Conservation (phyloP, 2,888 invertebrate species). For the Hofmannophila pseudospretella region DNA sequence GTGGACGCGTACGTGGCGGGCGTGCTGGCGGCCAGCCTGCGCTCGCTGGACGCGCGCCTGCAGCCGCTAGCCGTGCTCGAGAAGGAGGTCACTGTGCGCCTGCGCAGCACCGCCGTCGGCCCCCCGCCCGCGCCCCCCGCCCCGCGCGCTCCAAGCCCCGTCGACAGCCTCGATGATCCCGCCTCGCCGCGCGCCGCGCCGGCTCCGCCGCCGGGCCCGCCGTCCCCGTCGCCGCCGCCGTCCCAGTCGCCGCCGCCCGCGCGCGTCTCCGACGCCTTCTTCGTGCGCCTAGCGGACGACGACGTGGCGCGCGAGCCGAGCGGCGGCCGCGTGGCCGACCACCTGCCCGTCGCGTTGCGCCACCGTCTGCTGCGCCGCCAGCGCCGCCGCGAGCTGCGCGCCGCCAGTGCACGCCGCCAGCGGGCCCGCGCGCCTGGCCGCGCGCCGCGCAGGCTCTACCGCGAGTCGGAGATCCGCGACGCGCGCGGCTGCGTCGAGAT, state of each 20-base stretch:
- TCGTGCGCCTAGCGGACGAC: not conserved
- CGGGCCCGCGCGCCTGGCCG: not conserved
- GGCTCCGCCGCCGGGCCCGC: not conserved
- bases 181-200: not conserved
- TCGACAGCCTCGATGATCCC: not conserved
- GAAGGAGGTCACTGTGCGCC: not conserved
- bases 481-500: not conserved
- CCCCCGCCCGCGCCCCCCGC: not conserved
- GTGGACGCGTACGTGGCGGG: not conserved
- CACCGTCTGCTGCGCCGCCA: not conserved
- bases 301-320: not conserved
- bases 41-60: not conserved
- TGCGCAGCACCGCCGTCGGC: not conserved
- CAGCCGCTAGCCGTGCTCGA: not conserved
- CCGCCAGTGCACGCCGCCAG: not conserved
- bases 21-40: not conserved
- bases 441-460: not conserved
- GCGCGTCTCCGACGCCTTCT: not conserved
- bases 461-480: not conserved
- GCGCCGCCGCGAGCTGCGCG: not conserved
- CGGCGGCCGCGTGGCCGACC: not conserved
- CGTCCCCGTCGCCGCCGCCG: not conserved
- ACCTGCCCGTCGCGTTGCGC: not conserved
- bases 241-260: not conserved
- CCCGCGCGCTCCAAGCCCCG: not conserved